Percentiles rank a stretch among this genome's conserved stretches.
These are phyloP conservation scores for Diarsia rubi DNA, from an alignment of 2,888 invertebrate species.

Conservation along the genomic window DNA sequence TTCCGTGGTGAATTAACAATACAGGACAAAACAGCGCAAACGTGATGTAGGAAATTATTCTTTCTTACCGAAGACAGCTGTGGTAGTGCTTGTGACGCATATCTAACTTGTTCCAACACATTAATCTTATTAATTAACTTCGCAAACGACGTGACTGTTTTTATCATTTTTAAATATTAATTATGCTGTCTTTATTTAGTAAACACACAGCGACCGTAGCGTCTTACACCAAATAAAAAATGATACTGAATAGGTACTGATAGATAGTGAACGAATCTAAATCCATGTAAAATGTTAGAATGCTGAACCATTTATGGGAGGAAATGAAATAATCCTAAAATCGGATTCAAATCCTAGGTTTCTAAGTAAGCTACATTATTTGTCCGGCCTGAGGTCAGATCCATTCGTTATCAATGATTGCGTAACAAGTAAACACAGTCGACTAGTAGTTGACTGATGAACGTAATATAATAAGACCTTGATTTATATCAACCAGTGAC, in stretches of 20 bases:
- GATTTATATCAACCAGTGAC: not conserved
- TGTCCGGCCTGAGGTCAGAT: conserved; percentile 1
- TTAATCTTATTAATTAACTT: conserved; percentile 68
- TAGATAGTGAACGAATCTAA: conserved; percentile 15
- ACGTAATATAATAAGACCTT: not conserved
- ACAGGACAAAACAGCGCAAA: not conserved
- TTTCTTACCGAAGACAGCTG: conserved; percentile 86
- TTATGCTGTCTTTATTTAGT: conserved; percentile 13
- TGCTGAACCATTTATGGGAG: not conserved
- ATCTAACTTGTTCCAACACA: conserved; percentile 75
- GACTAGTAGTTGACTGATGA: conserved; percentile 2
- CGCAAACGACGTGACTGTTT: conserved; percentile 72
- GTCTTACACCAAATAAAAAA: conserved; percentile 32
- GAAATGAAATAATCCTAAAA: not conserved
- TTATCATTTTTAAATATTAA: conserved; percentile 71
- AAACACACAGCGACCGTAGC: conserved; percentile 25
- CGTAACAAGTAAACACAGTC: conserved; percentile 41
- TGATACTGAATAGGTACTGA: conserved; percentile 41
- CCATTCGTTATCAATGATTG: conserved; percentile 35
- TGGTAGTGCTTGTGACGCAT: conserved; percentile 80
- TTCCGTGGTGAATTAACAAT: not conserved
- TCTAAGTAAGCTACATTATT: not conserved
- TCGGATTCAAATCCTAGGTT: not conserved
- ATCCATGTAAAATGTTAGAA: not conserved
- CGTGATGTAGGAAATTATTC: conserved; percentile 43